Base-by-base conservation (phyloP, 2,888 invertebrate genomes). In the Erebia palarica region DNA sequence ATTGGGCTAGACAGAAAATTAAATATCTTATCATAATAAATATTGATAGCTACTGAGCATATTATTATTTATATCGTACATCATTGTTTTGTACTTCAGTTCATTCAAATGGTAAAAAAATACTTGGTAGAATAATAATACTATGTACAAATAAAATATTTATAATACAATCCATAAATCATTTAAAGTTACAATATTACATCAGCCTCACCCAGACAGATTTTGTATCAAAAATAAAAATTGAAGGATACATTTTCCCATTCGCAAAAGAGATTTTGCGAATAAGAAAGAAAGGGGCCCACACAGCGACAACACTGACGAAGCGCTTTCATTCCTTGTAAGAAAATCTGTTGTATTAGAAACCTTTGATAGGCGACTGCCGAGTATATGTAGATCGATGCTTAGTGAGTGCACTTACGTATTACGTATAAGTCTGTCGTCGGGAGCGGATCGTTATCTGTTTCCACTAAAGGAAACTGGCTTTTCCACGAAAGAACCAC, bases 401-500 rank as follows among this genome's bases (percentile, higher is more conserved):
- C 84, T 87, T 84, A 87, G 86, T 84, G 85, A 88, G 84, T 91
- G 90, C 89, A 90, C 89, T 90, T 90, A 90, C 90, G 91, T 91
- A 91, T 92, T 75, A 75, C 69, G 67, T 73, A 65, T 75, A 75
- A 60, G 75, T 92, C 92, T 87, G 90, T 90, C 91, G 92, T 89
- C 90, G 89, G 90, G 88, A 88, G 86, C 83, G 91, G 92, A 92
- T 93, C 92, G 92, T 93, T 92, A 93, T 92, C 93, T 92, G 91
- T 92, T 92, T 91, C 91, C 88, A 93, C 89, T 91, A 90, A 93
- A 92, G 91, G 89, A 92, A 92, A 91, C 92, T 91, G 91, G 86
- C 90, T 92, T 91, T 89, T 89, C 89, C 84, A 86, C 87, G 89
- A 90, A 90, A 88, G 90, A 91, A 88, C 88, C 90, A 84, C 91